Evolutionary conservation across 2,888 invertebrate species (phyloP), one percentile per base, ranked within the genome.

Genomic region (Tricholauxania praeusta): DNA sequence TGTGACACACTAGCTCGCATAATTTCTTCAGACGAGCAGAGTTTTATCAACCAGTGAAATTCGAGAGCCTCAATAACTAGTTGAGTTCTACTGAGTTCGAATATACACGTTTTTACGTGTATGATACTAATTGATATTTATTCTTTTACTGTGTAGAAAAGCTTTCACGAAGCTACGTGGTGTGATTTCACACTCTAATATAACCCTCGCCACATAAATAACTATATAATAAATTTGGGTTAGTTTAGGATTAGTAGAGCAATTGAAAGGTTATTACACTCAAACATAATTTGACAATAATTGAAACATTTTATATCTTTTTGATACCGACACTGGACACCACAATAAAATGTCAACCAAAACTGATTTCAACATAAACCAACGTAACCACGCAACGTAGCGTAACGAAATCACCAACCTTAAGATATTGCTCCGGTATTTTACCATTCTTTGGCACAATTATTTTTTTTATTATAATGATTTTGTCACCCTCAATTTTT

Each of bases 401-500:
- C 19, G 47, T 5, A 68, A 39, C 72, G 75, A 72, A 69, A 79
- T 77, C 79, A 87, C 87, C 84, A 86, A 87, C 84, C 87, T 87
- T 81, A 63, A 82, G 80, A 75, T 87, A 85, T 80, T 84, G 82
- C 57, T 84, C 85, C 80, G 87, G 87, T 75, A 87, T 80, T 85
- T 87, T 87, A 78, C 86, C 84, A 79, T 87, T 87, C 80, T 87
- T 87, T 69, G 87, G 87, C 71, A 87, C 83, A 59, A 84, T 81
- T 73, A 88, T 85, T 79, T 87, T 87, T 80, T 87, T 87, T 72
- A 87, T 87, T 67, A 88, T 87, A 48, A 87, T 86, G 60, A 87
- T 88, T 79, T 87, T 88, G 80, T 87, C 87, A 72, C 88, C 88
- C 80, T 86, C 87, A 78, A 88, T 87, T 76, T 81, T 87, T 71